A percentile compares a stretch with the other conserved stretches of the same genome.
These are phyloP conservation scores for Egretta garzetta DNA, from an alignment of 2,113 vertebrate genomes.

Conservation along the genomic window DNA sequence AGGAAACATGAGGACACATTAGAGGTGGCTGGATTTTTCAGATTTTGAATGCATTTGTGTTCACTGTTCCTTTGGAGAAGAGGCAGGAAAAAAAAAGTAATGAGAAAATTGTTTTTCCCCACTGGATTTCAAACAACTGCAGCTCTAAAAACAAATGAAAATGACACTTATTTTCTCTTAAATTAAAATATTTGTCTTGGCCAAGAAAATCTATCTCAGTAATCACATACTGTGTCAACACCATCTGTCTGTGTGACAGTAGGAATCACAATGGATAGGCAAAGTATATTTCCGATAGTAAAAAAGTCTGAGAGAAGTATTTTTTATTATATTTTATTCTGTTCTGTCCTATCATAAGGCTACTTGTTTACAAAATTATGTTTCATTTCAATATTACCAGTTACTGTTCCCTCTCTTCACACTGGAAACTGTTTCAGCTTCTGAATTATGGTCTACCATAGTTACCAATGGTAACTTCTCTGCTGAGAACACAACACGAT, in stretches of 20 bases:
- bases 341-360: not conserved
- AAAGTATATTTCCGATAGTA: not conserved
- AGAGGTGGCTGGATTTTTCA: not conserved
- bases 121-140: not conserved
- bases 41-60: not conserved
- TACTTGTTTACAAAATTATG: not conserved
- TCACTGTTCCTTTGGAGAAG: not conserved
- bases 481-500: not conserved
- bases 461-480: not conserved
- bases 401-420: not conserved
- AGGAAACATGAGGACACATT: not conserved
- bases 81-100: not conserved
- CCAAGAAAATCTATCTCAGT: not conserved
- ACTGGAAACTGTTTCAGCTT: not conserved
- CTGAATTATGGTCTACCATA: not conserved
- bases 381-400: not conserved
- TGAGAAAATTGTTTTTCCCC: not conserved
- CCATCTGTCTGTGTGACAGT: not conserved
- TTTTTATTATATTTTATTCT: not conserved
- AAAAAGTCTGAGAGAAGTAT: not conserved
- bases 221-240: constrained; percentile 3
- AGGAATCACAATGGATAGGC: not conserved
- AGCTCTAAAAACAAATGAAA: not conserved
- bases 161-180: constrained; percentile 3
- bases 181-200: constrained; percentile 34